A percentile compares a stretch with the other conserved stretches of the same genome.
Evolutionary conservation across 2,888 invertebrate genomes (phyloP).

Genomic region (Disparrhopalites patrizii): DNA sequence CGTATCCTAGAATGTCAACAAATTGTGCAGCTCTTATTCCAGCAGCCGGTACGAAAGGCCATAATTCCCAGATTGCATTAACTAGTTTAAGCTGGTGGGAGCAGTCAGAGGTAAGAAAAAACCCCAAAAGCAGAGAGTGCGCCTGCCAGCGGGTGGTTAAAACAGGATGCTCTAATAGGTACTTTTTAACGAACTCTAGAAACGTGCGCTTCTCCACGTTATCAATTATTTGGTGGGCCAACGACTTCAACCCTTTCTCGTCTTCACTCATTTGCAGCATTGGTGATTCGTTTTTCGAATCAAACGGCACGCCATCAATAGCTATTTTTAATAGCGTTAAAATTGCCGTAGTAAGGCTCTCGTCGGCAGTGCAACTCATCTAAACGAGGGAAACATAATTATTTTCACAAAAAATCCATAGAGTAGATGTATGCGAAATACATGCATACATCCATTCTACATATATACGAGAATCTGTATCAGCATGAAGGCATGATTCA

Average conservation of each 20-base stretch:
- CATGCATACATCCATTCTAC: not conserved
- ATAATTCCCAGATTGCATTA: conserved; percentile 47
- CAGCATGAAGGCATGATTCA: conserved; percentile 50
- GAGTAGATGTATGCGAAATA: not conserved
- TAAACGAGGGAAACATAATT: conserved; percentile 19
- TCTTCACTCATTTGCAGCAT: conserved; percentile 45
- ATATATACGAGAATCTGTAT: no score
- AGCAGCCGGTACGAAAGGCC: conserved; percentile 52
- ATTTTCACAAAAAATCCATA: not conserved
- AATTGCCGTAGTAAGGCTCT: conserved; percentile 46
- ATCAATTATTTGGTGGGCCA: conserved; percentile 46
- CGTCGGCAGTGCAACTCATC: conserved; percentile 46
- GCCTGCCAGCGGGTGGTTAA: conserved; percentile 74
- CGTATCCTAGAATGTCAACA: conserved; percentile 91
- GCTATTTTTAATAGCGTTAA: conserved; percentile 46
- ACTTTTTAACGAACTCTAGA: conserved; percentile 47
- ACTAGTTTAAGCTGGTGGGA: conserved; percentile 47
- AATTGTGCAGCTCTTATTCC: conserved; percentile 94
- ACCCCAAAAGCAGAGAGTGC: conserved; percentile 74
- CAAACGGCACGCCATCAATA: conserved; percentile 47
- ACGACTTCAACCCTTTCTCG: conserved; percentile 45
- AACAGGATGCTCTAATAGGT: conserved; percentile 44
- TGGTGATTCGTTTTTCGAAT: conserved; percentile 45
- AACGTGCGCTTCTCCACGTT: conserved; percentile 46
- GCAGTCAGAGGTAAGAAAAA: conserved; percentile 46